Conservation (phyloP, 2,113 vertebrate species). For the Empidonax alnorum region DNA sequence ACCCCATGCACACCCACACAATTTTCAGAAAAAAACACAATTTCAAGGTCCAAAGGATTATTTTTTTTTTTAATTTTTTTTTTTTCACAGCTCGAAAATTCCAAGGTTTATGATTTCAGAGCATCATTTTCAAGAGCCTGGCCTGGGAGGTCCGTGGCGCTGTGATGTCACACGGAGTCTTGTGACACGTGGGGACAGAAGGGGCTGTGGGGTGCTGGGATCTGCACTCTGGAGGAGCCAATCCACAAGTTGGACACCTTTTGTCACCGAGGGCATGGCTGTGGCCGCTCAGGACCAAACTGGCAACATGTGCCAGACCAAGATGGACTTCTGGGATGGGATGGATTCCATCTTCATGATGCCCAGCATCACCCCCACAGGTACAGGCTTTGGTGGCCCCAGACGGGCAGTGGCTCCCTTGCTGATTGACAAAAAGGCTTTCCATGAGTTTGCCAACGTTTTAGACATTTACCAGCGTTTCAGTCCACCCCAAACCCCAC, state of each 20-base stretch:
- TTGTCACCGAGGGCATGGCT: neutral
- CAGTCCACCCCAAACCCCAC: no score
- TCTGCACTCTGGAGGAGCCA: neutral
- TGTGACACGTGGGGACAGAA: neutral
- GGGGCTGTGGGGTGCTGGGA: neutral
- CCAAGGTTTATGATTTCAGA: neutral
- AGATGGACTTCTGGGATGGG: neutral
- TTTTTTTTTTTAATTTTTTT: neutral
- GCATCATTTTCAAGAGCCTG: neutral
- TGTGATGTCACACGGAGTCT: neutral
- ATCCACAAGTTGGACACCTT: neutral
- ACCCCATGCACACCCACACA: neutral
- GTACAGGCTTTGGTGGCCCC: neutral
- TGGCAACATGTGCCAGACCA: accelerated
- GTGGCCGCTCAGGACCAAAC: accelerated
- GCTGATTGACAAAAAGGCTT: no score
- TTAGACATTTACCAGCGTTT: no score
- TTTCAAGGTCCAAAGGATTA: neutral
- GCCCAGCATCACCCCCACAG: neutral
- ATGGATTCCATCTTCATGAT: accelerated
- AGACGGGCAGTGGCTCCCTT: no score
- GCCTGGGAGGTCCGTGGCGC: accelerated
- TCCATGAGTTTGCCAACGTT: no score
- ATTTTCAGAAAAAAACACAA: neutral
- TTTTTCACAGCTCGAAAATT: neutral